Evolutionary conservation across 2,888 invertebrate genomes (phyloP), one percentile per base, ranked within the genome.

Genomic region (Drosophila koepferae): DNA sequence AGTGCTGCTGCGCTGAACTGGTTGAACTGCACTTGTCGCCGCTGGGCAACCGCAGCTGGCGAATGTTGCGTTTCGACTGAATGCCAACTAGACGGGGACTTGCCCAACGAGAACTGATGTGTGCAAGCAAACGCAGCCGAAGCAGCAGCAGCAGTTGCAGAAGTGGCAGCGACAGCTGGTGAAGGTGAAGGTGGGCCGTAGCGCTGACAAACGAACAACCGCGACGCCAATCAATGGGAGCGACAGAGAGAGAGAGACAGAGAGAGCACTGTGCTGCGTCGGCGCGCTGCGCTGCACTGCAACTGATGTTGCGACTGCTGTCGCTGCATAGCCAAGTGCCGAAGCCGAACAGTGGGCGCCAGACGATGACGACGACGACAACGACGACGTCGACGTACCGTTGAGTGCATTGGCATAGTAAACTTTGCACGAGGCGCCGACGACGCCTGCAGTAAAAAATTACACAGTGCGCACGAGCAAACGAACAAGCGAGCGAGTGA

Each of bases 41-140:
- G 89, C 65, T 82, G 89, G 86, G 80, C 90, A 84, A 92, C 92
- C 92, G 92, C 87, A 86, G 90, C 83, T 88, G 91, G 91, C 89
- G 91, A 92, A 91, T 86, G 92, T 91, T 91, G 90, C 90, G 91
- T 92, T 92, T 91, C 89, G 90, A 92, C 92, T 92, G 91, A 92
- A 90, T 89, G 78, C 80, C 81, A 88, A 83, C 87, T 86, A 86
- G 51, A 68, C 56, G 86, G 76, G 91, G 92, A 92, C 91, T 92
- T 90, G 90, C 91, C 89, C 92, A 92, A 92, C 90, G 90, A 89
- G 90, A 91, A 92, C 89, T 91, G 88, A 85, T 86, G 89, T 91
- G 83, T 86, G 87, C 86, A 70, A 63, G 66, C 67, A 60, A 64
- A 41, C 40, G 48, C 44, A 63, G 41, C n/a, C n/a, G 41, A 41